phyloP scores from a whole-genome alignment of 2,888 invertebrate species.

The Seladonia tumulorum region DNA sequence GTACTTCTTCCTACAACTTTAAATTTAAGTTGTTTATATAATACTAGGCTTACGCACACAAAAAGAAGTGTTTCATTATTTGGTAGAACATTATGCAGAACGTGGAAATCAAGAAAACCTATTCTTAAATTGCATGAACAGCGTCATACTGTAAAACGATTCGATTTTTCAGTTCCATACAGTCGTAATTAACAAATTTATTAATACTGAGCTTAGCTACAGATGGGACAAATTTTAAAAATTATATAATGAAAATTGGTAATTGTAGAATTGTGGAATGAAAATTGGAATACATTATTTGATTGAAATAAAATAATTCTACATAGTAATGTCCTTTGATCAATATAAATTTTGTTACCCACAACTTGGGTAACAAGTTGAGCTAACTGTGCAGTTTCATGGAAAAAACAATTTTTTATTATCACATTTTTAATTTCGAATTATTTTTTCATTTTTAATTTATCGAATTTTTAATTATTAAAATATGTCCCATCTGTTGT shows the following conservation, averaged over 20 bases:
- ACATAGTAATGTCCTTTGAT: too few species aligned
- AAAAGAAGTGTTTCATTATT: constrained; percentile 83
- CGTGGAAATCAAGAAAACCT: constrained; percentile 74
- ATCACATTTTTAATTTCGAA: too few species aligned
- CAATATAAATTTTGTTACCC: too few species aligned
- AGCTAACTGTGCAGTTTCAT: neutral
- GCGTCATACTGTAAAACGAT: constrained; percentile 78
- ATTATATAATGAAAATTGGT: neutral
- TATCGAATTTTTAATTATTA: neutral
- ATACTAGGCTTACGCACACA: constrained; percentile 58
- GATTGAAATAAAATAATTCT: constrained; percentile 1
- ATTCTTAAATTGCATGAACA: constrained; percentile 51
- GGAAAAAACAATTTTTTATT: neutral
- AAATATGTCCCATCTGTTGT: too few species aligned
- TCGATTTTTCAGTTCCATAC: constrained; percentile 87
- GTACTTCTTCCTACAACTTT: constrained; percentile 56
- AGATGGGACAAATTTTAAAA: neutral
- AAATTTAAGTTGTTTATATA: constrained; percentile 61
- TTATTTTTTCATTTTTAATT: too few species aligned
- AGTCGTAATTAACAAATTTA: constrained; percentile 28
- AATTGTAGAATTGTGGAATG: neutral
- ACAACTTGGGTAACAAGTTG: too few species aligned
- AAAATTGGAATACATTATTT: neutral
- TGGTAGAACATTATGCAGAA: constrained; percentile 85
- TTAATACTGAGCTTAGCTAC: neutral